Conservation (phyloP, 2,113 vertebrate species). For the Seriola aureovittata region DNA sequence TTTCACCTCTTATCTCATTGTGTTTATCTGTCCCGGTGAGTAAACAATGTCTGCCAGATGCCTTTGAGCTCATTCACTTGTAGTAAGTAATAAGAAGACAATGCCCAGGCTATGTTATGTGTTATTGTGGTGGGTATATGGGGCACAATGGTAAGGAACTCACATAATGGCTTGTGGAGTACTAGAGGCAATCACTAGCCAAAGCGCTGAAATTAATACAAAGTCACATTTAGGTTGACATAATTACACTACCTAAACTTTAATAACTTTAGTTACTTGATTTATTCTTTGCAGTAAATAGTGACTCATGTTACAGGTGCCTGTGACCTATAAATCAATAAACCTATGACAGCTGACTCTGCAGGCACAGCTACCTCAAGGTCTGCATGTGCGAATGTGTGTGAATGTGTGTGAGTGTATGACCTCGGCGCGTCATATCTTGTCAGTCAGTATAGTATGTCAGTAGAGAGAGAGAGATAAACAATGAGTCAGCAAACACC, state of each 20-base stretch:
- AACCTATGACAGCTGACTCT: conserved; percentile 36
- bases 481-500: conserved; percentile 79
- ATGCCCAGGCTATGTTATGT: background rate
- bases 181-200: background rate
- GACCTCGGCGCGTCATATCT: conserved; percentile 68
- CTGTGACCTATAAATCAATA: conserved; percentile 58
- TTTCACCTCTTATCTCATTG: conserved; percentile 21
- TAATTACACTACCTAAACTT: background rate
- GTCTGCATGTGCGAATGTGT: conserved; percentile 15
- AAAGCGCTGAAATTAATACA: background rate
- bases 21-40: background rate
- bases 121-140: background rate
- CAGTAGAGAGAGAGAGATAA: conserved; percentile 59
- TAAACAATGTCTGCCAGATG: conserved; percentile 8
- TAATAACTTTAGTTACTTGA: background rate
- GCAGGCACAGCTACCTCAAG: conserved; percentile 48
- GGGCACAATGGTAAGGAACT: no score
- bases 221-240: background rate
- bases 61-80: conserved; percentile 5
- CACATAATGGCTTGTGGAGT: no score
- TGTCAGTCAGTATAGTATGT: conserved; percentile 70
- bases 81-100: background rate
- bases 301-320: conserved; percentile 23
- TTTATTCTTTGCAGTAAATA: conserved; percentile 1
- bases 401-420: conserved; percentile 4